Evolutionary conservation across 2,888 invertebrate species (phyloP).

Genomic region (Willowsia nigromaculata): DNA sequence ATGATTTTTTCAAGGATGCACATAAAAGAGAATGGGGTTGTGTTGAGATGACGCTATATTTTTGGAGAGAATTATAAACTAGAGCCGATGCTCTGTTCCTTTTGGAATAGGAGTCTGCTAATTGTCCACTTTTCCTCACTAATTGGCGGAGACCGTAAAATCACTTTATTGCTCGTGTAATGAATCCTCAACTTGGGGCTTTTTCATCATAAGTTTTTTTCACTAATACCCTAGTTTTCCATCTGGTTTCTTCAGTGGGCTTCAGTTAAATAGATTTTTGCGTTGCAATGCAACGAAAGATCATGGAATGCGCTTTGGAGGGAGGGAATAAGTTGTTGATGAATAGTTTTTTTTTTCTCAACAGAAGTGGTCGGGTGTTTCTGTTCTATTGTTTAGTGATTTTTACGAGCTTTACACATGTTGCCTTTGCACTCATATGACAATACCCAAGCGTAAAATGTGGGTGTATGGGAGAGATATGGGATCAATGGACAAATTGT

Average conservation of each 20-base stretch:
- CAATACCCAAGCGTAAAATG: background rate
- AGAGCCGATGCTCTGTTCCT: background rate
- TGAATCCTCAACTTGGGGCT: background rate
- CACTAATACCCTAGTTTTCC: background rate
- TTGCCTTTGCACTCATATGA: background rate
- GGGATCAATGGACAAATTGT: background rate
- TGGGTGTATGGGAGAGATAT: background rate
- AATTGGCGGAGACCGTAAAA: constrained; percentile 46
- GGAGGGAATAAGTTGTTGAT: background rate
- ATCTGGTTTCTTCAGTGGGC: background rate
- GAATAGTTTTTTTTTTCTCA: background rate
- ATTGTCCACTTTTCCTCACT: constrained; percentile 43
- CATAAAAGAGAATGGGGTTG: background rate
- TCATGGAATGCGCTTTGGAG: background rate
- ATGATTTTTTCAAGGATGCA: too few relatives aligned
- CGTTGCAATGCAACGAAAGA: too few relatives aligned
- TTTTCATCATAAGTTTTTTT: background rate
- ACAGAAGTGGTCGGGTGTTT: background rate
- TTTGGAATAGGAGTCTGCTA: constrained; percentile 26
- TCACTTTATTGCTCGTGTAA: constrained; percentile 41
- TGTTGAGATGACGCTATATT: background rate
- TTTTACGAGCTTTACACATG: background rate
- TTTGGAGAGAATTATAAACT: background rate
- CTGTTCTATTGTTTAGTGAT: background rate
- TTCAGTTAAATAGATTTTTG: too few relatives aligned